Base-by-base conservation (phyloP, 2,888 invertebrate species). In the Disparrhopalites patrizii region DNA sequence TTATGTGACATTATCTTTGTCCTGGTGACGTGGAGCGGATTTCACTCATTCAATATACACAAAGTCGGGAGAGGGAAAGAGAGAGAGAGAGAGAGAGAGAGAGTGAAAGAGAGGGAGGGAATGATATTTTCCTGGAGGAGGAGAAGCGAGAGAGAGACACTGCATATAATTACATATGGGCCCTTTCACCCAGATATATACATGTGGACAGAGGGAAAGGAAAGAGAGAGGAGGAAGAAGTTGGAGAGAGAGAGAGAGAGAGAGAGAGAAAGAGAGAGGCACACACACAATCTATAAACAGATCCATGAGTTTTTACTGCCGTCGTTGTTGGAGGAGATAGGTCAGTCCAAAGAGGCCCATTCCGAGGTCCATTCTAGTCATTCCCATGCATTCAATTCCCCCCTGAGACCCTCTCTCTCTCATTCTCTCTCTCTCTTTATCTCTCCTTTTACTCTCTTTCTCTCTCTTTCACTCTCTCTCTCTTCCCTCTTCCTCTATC, bases 1-100 rank as follows among this genome's bases (percentile, higher is more conserved):
- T 70, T 70, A 70, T 70, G 70, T 68, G 70, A 70, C 70, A 66
- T 68, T 70, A 70, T 70, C 70, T 68, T 62, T 69, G 69, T 67
- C 63, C 67, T 62, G 65, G 60, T 69, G 69, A 69, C 67, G 65
- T 64, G 58, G 62, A 67, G 69, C 69, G 67, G 69, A 69, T 69
- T 65, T 65, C 60, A 63, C 66, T 67, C 69, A 67, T 66, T 67
- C 64, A 57, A 58, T 58, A 62, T 43, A 54, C 31, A 33, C 25
- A 33, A 20, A 20, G 56, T 25, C 15, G 43, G 43, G 8, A 47
- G 20, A 18, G 23, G 18, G 23, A 47, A 3, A 47, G 47, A 23
- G 20, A 20, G 7, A 20, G 43, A 20, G 8, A 10, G 20, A 25
- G 47, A n/a, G n/a, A 3, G 5, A 10, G 3, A 40, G 40, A 18